Base-by-base conservation (phyloP, 2,797 vertebrate species). In the Choloepus didactylus region DNA sequence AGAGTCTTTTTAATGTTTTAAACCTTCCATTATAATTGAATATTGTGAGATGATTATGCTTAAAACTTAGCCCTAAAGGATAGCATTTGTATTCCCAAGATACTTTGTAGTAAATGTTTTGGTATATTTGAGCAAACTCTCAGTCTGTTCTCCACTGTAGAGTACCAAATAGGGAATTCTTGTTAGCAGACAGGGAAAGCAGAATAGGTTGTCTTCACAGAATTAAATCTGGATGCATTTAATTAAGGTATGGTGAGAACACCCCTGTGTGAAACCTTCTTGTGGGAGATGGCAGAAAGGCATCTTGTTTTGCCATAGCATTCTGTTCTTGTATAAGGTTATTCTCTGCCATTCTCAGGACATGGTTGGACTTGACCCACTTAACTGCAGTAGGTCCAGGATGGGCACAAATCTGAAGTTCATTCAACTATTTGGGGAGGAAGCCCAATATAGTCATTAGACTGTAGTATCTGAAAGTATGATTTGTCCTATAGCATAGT, bases 231-330 rank as follows among this genome's bases (percentile, higher is more conserved):
- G 1, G 1, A 14, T 84, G 84, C 35, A 76, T 60, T 94, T 87
- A 64, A 87, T 92, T 84, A 62, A 81, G 67, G 8, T 80, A 29
- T 35, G 59, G 60, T 89, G 66, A 83, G 59, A 95, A 38, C 94
- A 89, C 27, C 46, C 27, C 49, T 72, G n/a, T 75, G 73, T 83
- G 67, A 89, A 60, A 46, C 54, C 15, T 49, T 54, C 51, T 87
- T 73, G 59, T 62, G 41, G 27, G n/a, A 6, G 1, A 41, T 82
- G 51, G 38, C 59, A 91, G 59, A 73, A 77, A 88, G 67, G 11
- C 46, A 35, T 2, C n/a, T 19, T 77, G 14, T 76, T 83, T 89
- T 21, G 46, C 38, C 38, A 83, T 12, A 92, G 51, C 76, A 72
- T 70, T 87, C 79, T 81, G 31, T 64, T 51, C 56, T 38, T 64